Conservation (phyloP, 2,797 vertebrate species). For the Rhinogobio ventralis region DNA sequence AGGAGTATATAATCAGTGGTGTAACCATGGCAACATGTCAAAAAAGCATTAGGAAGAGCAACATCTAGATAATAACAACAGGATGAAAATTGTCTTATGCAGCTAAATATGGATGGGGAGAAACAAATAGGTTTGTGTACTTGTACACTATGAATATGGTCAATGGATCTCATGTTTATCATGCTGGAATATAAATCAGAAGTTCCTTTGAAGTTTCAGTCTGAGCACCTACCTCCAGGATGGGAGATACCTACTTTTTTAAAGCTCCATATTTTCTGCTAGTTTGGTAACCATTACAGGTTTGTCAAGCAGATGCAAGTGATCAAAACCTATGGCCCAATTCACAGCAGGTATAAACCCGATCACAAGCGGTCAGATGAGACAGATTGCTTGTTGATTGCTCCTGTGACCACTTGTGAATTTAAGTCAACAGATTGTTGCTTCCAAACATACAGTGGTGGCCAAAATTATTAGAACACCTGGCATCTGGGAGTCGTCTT, state of each 20-base stretch:
- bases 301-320: neutral
- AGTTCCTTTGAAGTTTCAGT: neutral
- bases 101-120: conserved; percentile 28
- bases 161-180: neutral
- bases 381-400: neutral
- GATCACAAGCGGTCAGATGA: neutral
- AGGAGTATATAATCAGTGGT: conserved; percentile 52
- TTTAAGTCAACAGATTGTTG: neutral
- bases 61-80: conserved; percentile 47
- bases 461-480: no score
- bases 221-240: neutral
- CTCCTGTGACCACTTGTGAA: neutral
- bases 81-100: conserved; percentile 26
- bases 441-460: neutral
- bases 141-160: neutral
- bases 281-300: conserved; percentile 26
- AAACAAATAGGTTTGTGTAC: conserved; percentile 3
- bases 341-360: conserved; percentile 5
- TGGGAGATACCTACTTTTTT: neutral
- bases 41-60: conserved; percentile 56
- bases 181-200: conserved; percentile 3
- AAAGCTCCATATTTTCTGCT: conserved; percentile 12
- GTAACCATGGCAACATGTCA: conserved; percentile 58
- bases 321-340: neutral
- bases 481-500: no score